Base-by-base conservation (phyloP, 1,140 invertebrate genomes). In the Temnothorax nylanderi region DNA sequence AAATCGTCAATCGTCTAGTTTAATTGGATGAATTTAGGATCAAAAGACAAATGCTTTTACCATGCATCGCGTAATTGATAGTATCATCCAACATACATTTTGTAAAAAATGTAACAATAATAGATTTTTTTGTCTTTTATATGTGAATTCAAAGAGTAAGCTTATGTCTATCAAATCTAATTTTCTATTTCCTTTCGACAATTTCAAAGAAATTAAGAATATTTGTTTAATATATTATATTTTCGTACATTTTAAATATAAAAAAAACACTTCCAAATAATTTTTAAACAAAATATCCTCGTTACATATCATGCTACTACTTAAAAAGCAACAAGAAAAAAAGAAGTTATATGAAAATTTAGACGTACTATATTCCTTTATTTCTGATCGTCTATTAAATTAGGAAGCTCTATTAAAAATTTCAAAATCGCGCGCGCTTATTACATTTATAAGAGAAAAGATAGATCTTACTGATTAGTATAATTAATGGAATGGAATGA, bases 401-500 rank as follows among this genome's bases (percentile, higher is more conserved):
- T 37, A 21, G 10, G 3, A 18, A 60, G 16, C 4, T 34, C 37
- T 8, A 51, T 44, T 26, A 1, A 60, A 76, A 41, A 58, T 18
- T 76, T 21, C 26, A 76, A 34, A 44, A 77, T 26, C 11, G 21
- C 18, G 3, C 0, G n/a, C 2, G 16, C 34, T 65, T n/a, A 18
- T 16, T 16, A 26, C 10, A 8, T 18, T 11, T 32, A 34, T n/a
- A 49, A 67, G 11, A 10, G 65, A 49, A 67, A 67, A 51, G 13
- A 3, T 41, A 13, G 34, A 80, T 65, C 37, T 54, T 32, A 7
- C 16, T 64, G n/a, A 56, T 26, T 69, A 72, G 0, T 41, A 13
- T 74, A 74, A 74, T 86, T 88, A 78, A 41, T 8, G 51, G 41
- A 62, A 44, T 41, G 47, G 34, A 26, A 26, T 0, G 1, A 26